Evolutionary conservation across 2,888 invertebrate species (phyloP).

Genomic region (Tanaodytes sp.): DNA sequence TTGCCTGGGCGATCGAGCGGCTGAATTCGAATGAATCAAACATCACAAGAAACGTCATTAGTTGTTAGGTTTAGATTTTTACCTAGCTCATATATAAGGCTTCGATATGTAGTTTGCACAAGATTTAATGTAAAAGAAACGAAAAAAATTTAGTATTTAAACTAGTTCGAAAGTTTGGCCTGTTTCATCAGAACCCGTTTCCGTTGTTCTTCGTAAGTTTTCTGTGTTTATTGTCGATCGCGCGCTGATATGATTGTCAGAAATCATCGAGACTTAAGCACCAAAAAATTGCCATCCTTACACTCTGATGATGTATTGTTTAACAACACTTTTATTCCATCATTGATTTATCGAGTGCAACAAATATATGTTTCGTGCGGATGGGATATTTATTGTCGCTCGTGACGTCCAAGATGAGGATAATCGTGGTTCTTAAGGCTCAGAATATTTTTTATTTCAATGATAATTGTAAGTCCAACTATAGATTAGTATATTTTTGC

Average conservation of each 20-base stretch:
- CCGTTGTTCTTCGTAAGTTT: conserved; percentile 31
- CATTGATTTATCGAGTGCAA: conserved; percentile 24
- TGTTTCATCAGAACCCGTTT: conserved; percentile 38
- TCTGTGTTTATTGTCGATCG: conserved; percentile 30
- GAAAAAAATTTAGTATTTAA: too few species aligned
- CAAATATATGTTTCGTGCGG: conserved; percentile 10
- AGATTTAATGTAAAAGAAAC: conserved; percentile 57
- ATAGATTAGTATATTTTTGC: conserved; percentile 49
- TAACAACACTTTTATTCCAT: conserved; percentile 40
- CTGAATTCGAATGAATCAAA: conserved; percentile 29
- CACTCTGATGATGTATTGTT: conserved; percentile 30
- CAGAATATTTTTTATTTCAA: conserved; percentile 51
- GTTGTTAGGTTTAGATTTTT: conserved; percentile 67
- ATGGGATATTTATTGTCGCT: conserved; percentile 24
- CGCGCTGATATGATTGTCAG: conserved; percentile 26
- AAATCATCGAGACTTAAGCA: conserved; percentile 41
- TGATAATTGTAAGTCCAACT: conserved; percentile 46
- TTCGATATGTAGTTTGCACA: conserved; percentile 65
- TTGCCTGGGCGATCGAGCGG: conserved; percentile 31
- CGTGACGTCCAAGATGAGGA: conserved; percentile 33
- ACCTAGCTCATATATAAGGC: conserved; percentile 60
- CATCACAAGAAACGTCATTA: conserved; percentile 53
- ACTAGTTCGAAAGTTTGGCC: conserved; percentile 58
- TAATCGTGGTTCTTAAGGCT: conserved; percentile 40
- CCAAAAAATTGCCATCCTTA: conserved; percentile 10